Conservation (phyloP, 2,888 invertebrate species). For the Scaptomyza polygonia region DNA sequence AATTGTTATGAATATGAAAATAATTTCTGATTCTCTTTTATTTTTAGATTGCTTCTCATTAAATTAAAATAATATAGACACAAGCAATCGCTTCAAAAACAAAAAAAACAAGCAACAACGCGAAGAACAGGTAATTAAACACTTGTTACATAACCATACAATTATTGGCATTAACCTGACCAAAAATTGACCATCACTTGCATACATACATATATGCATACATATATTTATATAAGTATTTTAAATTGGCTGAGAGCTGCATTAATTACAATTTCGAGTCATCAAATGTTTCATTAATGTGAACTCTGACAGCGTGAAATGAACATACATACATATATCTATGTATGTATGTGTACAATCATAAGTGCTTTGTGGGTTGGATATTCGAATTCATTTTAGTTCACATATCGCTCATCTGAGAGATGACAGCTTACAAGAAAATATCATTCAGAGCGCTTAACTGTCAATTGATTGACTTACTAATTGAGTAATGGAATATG, state of each 20-base stretch:
- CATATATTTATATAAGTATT: background rate
- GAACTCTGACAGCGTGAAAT: conserved; percentile 20
- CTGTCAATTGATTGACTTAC: conserved; percentile 23
- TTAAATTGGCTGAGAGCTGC: conserved; percentile 18
- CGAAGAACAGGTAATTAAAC: conserved; percentile 58
- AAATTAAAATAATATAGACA: conserved; percentile 29
- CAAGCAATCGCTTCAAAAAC: conserved; percentile 22
- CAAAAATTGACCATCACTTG: conserved; percentile 8
- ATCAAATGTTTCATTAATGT: conserved; percentile 32
- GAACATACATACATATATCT: too few relatives aligned
- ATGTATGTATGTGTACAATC: conserved; percentile 12
- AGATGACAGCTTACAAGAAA: conserved; percentile 61
- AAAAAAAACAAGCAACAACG: conserved; percentile 6
- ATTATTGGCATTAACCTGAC: conserved; percentile 6
- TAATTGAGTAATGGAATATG: conserved; percentile 42
- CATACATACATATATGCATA: background rate
- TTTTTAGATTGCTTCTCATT: conserved; percentile 41
- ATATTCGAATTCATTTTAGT: conserved; percentile 23
- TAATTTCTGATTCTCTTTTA: conserved; percentile 17
- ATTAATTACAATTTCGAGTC: conserved; percentile 44
- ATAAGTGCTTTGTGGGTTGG: conserved; percentile 29
- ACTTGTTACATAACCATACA: conserved; percentile 22
- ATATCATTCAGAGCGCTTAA: conserved; percentile 56
- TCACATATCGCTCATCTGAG: conserved; percentile 19
- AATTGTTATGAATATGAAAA: background rate